A percentile compares a stretch with the other conserved stretches of the same genome.
Evolutionary conservation across 1,140 invertebrate species (phyloP).

Genomic region (Atta texana): DNA sequence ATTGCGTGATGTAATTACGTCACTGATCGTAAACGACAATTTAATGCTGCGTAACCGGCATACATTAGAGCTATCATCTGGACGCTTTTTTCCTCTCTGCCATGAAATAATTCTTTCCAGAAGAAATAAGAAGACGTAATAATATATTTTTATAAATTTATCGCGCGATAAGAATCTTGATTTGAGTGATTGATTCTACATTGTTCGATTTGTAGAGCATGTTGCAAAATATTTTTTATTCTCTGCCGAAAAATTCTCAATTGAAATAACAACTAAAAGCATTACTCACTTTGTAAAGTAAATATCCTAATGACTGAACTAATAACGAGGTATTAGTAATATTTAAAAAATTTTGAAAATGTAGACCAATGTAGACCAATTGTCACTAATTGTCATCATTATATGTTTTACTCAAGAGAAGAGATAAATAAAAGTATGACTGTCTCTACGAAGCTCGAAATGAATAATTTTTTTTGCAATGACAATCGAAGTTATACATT

Average conservation of each 20-base stretch:
- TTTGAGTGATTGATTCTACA: not conserved
- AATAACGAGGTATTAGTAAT: too few species aligned
- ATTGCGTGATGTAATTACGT: slow-evolving; percentile 50
- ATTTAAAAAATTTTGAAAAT: too few species aligned
- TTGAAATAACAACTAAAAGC: not conserved
- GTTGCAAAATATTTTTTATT: not conserved
- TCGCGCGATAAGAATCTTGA: not conserved
- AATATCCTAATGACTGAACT: too few species aligned
- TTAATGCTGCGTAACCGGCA: slow-evolving; percentile 24
- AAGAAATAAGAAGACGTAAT: not conserved
- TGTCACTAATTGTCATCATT: too few species aligned
- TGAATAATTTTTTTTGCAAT: too few species aligned
- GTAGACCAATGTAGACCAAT: too few species aligned
- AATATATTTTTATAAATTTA: slow-evolving; percentile 1
- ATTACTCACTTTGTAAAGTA: too few species aligned
- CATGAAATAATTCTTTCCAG: not conserved
- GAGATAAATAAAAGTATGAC: too few species aligned
- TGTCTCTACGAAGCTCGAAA: too few species aligned
- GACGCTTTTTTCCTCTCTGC: not conserved
- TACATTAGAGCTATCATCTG: not conserved
- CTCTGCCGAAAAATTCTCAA: not conserved
- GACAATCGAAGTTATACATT: too few species aligned
- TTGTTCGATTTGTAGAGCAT: not conserved
- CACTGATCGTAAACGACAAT: slow-evolving; percentile 44
- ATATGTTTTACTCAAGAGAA: too few species aligned